phyloP scores from a whole-genome alignment of 2,888 invertebrate genomes.

The Liposcelis brunnea region DNA sequence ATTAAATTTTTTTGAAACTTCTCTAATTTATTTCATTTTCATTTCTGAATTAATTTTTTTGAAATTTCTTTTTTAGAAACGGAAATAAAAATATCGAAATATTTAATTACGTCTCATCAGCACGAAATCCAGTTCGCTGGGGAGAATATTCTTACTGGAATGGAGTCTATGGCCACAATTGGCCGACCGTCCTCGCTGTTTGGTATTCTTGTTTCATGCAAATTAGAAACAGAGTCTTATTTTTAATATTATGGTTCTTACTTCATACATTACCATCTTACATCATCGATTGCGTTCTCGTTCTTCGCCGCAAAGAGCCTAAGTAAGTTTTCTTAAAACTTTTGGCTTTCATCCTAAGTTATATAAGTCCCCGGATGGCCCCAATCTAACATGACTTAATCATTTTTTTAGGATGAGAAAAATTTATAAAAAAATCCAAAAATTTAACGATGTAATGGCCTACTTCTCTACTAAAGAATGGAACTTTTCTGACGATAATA shows the following conservation, averaged over 20 bases:
- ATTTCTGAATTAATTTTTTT: constrained; percentile 7
- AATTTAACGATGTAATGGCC: constrained; percentile 28
- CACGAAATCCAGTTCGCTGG: constrained; percentile 70
- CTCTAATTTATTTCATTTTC: no score
- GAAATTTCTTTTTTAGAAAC: constrained; percentile 16
- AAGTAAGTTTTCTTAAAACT: constrained; percentile 15
- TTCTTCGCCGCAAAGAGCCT: constrained; percentile 11
- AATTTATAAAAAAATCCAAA: constrained; percentile 30
- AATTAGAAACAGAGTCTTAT: constrained; percentile 15
- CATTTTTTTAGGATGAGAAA: constrained; percentile 28
- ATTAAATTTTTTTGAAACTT: no score
- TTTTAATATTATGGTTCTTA: constrained; percentile 15
- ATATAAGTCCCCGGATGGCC: not conserved
- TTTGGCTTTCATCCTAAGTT: not conserved
- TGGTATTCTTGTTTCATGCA: constrained; percentile 18
- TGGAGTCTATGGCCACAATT: constrained; percentile 32
- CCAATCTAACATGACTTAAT: not conserved
- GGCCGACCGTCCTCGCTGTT: constrained; percentile 39
- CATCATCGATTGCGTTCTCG: constrained; percentile 13
- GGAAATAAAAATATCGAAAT: constrained; percentile 39
- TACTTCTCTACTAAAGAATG: constrained; percentile 34
- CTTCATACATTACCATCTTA: constrained; percentile 18
- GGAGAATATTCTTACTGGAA: constrained; percentile 40
- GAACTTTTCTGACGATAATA: constrained; percentile 26
- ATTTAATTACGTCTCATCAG: constrained; percentile 75